These are phyloP conservation scores for Pollimyrus isidori DNA, from an alignment of 2,113 vertebrate genomes.

Conservation along the genomic window DNA sequence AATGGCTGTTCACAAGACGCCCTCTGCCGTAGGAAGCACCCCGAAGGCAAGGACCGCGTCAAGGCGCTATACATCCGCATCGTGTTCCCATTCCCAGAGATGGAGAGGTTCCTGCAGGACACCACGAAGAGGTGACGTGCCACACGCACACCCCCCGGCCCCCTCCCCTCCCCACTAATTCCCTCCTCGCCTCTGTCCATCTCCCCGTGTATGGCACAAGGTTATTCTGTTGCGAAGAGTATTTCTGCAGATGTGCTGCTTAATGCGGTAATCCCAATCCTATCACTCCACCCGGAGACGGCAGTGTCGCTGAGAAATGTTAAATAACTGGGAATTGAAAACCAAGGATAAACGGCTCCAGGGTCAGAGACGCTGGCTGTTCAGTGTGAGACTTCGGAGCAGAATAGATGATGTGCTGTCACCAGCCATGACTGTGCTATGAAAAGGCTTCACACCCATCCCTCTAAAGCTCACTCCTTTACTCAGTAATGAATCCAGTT, in stretches of 20 bases:
- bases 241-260: background rate
- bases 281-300: background rate
- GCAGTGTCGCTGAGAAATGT: background rate
- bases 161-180: background rate
- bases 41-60: conserved; percentile 62
- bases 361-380: background rate
- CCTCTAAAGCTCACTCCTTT: background rate
- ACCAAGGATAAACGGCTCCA: background rate
- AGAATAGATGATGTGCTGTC: background rate
- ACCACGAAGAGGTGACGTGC: conserved; percentile 72
- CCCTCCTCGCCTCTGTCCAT: background rate
- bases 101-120: conserved; percentile 91
- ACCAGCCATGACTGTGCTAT: background rate
- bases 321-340: conserved; percentile 1
- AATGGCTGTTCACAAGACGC: background rate
- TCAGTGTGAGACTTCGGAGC: background rate
- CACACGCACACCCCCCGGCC: background rate
- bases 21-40: conserved; percentile 58
- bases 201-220: background rate
- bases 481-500: background rate
- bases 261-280: background rate
- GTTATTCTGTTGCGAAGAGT: background rate
- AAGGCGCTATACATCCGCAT: conserved; percentile 80
- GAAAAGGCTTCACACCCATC: background rate
- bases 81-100: conserved; percentile 79